Evolutionary conservation across 2,888 invertebrate genomes (phyloP), one percentile per base, ranked within the genome.

Genomic region (Lycocerus yunnanus): DNA sequence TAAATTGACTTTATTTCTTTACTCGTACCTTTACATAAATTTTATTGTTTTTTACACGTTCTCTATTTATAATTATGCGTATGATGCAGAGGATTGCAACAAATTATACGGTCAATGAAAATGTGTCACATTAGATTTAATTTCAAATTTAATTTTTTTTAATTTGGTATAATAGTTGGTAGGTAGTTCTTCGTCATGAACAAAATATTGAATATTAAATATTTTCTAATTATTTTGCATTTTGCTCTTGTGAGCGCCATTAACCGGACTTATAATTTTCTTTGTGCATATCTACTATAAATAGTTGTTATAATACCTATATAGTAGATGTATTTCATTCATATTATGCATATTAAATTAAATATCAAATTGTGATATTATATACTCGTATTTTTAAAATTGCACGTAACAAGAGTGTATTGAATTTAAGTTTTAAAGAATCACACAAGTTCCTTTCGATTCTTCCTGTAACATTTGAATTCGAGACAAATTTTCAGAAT

Each of bases 1-100:
- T 27, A 66, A 70, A 70, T 73, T 66, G 70, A 73, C 70, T 73
- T 73, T 66, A 74, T 74, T 74, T 74, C 66, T 66, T 71, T 68
- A 6, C 43, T 43, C 43, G 43, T 43, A 43, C 43, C 43, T 68
- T 66, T 68, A 68, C 71, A 61, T 70, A 43, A 43, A 43, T 43
- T 16, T 27, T 15, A 71, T 66, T 65, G 74, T 63, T 63, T 43
- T 63, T 63, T 63, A 63, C 61, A 63, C 61, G 61, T 63, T 18
- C 61, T 43, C n/a, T 43, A 6, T 43, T 43, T n/a, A 43, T 43
- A 43, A 43, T 43, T 43, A 43, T 43, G 43, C 43, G 43, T 43
- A 43, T n/a, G 43, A 43, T 43, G 43, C 43, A n/a, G 43, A 43
- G 43, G 43, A 43, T 43, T 43, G 43, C 43, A 43, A 43, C 43